phyloP scores from a whole-genome alignment of 1,140 invertebrate species.

The Drosophila tsacasi region DNA sequence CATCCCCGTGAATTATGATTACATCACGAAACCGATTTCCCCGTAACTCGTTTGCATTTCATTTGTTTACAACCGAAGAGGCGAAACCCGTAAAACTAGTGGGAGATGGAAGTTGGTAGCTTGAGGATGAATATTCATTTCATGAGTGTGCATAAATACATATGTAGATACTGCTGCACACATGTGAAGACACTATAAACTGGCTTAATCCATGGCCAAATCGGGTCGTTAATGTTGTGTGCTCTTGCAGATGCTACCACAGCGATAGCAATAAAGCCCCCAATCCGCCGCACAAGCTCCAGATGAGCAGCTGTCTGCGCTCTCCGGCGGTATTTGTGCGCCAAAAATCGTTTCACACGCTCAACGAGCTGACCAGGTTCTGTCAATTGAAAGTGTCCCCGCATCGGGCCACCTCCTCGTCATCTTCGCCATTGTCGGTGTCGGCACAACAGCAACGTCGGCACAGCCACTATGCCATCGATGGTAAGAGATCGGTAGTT shows the following conservation, averaged over 20 bases:
- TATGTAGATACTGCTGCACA: constrained; percentile 25
- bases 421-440: constrained; percentile 5
- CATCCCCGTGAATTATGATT: constrained; percentile 36
- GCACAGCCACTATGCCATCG: constrained; percentile 52
- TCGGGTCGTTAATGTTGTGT: constrained; percentile 60
- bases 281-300: constrained; percentile 64
- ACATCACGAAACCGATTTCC: constrained; percentile 36
- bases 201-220: constrained; percentile 47
- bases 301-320: constrained; percentile 76
- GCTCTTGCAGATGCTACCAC: constrained; percentile 82
- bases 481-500: constrained; percentile 65
- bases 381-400: constrained; percentile 73
- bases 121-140: constrained; percentile 44
- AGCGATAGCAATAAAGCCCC: constrained; percentile 62
- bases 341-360: constrained; percentile 84
- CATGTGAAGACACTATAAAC: constrained; percentile 21
- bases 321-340: constrained; percentile 78
- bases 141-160: constrained; percentile 26
- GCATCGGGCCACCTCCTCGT: constrained; percentile 15
- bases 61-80: constrained; percentile 20
- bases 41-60: constrained; percentile 33
- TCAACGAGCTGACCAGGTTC: constrained; percentile 78
- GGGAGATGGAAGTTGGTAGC: constrained; percentile 12
- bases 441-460: constrained; percentile 35
- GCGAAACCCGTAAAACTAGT: constrained; percentile 36